A percentile compares a stretch with the other conserved stretches of the same genome.
Evolutionary conservation across 2,888 invertebrate genomes (phyloP).

Genomic region (Nesidiocoris tenuis): DNA sequence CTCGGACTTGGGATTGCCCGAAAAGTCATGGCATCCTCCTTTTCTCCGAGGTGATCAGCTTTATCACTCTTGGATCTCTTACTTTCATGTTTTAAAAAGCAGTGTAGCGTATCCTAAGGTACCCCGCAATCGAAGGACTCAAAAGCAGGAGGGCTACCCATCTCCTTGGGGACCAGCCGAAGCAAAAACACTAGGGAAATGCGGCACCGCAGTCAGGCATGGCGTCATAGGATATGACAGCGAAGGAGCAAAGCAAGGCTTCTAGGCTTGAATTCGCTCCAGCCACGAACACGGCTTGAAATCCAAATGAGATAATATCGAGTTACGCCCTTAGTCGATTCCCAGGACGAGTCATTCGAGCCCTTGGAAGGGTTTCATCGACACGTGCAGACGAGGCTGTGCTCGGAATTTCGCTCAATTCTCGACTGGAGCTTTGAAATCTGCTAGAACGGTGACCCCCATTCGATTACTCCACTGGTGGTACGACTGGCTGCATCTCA

Average conservation of each 20-base stretch:
- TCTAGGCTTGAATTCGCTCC: background rate
- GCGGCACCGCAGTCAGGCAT: background rate
- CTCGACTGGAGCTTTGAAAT: background rate
- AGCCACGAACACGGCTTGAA: background rate
- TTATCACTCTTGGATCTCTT: no score
- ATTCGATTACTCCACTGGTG: no score
- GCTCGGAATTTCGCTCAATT: background rate
- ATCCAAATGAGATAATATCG: background rate
- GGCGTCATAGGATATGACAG: background rate
- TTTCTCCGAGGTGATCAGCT: no score
- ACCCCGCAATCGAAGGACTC: no score
- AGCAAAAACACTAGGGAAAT: background rate
- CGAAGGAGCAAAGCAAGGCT: background rate
- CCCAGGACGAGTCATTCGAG: background rate
- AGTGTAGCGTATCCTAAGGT: no score
- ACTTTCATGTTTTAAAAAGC: no score
- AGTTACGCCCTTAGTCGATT: background rate
- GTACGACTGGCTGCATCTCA: no score
- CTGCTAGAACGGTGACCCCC: no score
- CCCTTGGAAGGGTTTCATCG: background rate
- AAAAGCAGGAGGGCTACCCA: no score
- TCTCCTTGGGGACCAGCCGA: no score
- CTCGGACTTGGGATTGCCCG: no score
- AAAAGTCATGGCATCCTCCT: no score
- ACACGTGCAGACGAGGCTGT: background rate